Evolutionary conservation across 2,797 vertebrate species (phyloP).

Genomic region (Schizothorax lantsangensis): DNA sequence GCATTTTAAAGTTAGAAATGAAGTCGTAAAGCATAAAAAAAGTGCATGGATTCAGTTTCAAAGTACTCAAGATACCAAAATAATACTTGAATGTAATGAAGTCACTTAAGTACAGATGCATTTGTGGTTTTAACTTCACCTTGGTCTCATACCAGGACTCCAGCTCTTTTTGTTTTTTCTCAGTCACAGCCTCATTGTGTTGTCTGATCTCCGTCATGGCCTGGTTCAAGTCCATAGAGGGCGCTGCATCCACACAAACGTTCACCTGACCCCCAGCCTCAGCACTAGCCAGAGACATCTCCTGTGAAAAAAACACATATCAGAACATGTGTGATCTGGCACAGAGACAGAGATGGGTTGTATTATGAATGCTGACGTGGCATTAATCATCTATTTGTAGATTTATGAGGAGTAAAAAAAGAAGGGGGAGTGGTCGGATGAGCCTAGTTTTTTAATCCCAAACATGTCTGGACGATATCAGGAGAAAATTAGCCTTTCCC

Average conservation of each 20-base stretch:
- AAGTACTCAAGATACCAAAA: neutral
- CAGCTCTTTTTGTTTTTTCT: conserved; percentile 84
- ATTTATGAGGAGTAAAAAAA: conserved; percentile 8
- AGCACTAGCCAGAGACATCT: conserved; percentile 75
- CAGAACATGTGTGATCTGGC: conserved; percentile 21
- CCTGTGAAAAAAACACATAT: conserved; percentile 67
- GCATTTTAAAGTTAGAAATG: neutral
- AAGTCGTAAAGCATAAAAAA: neutral
- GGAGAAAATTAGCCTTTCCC: neutral
- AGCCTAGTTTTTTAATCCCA: neutral
- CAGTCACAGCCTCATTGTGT: conserved; percentile 82
- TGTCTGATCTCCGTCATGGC: conserved; percentile 85
- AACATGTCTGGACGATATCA: conserved; percentile 19
- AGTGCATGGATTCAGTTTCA: neutral
- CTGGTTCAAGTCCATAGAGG: conserved; percentile 82
- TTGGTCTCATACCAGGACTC: conserved; percentile 89
- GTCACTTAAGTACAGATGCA: neutral
- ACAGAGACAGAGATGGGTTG: neutral
- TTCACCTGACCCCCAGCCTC: conserved; percentile 83
- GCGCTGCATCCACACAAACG: conserved; percentile 85
- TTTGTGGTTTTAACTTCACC: conserved; percentile 68
- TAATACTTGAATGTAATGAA: neutral
- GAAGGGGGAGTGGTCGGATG: conserved; percentile 10
- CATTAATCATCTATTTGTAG: neutral
- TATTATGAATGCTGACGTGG: conserved; percentile 2